Evolutionary conservation across 2,888 invertebrate species (phyloP).

Genomic region (Eustalomyia histrio): DNA sequence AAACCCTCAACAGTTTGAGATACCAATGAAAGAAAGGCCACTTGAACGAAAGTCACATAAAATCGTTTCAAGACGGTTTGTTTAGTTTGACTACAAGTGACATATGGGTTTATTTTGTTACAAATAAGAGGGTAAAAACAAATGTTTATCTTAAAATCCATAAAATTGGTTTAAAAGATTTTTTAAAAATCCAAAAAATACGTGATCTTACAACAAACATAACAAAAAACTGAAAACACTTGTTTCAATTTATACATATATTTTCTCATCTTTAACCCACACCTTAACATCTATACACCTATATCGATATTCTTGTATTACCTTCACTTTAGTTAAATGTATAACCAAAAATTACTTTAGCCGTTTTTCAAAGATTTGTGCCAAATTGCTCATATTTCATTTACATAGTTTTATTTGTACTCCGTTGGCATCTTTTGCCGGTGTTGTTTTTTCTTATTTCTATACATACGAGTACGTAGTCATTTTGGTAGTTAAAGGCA

Average conservation of each 20-base stretch:
- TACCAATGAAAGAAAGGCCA: not conserved
- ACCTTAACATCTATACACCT: not conserved
- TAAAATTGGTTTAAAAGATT: constrained; percentile 37
- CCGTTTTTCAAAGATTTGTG: constrained; percentile 36
- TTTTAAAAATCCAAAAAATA: constrained; percentile 14
- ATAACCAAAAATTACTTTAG: constrained; percentile 38
- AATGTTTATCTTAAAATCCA: constrained; percentile 41
- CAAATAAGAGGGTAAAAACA: constrained; percentile 8
- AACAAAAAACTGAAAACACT: constrained; percentile 19
- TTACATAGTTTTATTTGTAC: constrained; percentile 36
- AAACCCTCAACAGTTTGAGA: constrained; percentile 1
- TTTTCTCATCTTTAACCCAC: constrained; percentile 39
- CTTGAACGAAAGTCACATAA: constrained; percentile 45
- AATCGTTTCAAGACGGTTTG: constrained; percentile 50
- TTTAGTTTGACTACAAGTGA: constrained; percentile 14
- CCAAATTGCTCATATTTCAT: constrained; percentile 59
- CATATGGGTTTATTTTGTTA: constrained; percentile 31
- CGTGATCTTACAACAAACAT: constrained; percentile 11
- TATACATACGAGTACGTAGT: constrained; percentile 1
- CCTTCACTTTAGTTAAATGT: not conserved
- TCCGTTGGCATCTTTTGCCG: constrained; percentile 31
- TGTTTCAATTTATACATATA: constrained; percentile 49
- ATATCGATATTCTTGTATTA: not conserved
- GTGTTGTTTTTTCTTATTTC: not conserved
- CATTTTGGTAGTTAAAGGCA: constrained; percentile 38